A percentile compares a stretch with the other conserved stretches of the same genome.
phyloP scores from a whole-genome alignment of 2,113 vertebrate genomes.

The Onychostruthus taczanowskii region DNA sequence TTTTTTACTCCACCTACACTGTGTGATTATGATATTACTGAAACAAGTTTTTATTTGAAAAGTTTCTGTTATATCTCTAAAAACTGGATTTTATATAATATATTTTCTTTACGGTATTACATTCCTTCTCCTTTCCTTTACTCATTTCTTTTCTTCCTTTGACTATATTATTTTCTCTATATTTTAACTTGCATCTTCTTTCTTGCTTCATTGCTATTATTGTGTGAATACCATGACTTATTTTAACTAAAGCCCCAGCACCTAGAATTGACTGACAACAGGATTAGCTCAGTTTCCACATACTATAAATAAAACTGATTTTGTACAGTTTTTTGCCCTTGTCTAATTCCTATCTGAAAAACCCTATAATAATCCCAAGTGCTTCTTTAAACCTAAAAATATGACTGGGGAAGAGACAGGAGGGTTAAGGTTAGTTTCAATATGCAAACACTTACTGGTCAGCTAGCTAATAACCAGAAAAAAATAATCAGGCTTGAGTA shows the following conservation, averaged over 20 bases:
- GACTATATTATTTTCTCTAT: not conserved
- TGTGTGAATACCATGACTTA: not conserved
- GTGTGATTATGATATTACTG: not conserved
- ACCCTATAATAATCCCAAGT: not conserved
- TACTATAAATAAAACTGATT: not conserved
- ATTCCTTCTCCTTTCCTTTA: not conserved
- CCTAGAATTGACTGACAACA: not conserved
- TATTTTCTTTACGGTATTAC: not conserved
- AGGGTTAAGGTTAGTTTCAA: not conserved
- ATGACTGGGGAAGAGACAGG: not conserved
- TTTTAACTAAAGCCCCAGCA: not conserved
- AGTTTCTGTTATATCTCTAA: not conserved
- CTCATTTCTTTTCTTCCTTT: not conserved
- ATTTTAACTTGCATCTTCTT: not conserved
- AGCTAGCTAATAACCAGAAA: not conserved
- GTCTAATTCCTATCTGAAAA: not conserved
- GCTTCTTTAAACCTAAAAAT: not conserved
- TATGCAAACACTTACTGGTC: not conserved
- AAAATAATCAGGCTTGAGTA: not conserved
- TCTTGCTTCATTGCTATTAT: not conserved
- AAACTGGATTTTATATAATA: not conserved
- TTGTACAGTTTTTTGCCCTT: not conserved
- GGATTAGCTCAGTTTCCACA: not conserved
- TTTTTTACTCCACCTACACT: not conserved
- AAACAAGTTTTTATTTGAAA: not conserved